These are phyloP conservation scores for Litocranius walleri DNA, from an alignment of 2,113 vertebrate species.

Conservation along the genomic window DNA sequence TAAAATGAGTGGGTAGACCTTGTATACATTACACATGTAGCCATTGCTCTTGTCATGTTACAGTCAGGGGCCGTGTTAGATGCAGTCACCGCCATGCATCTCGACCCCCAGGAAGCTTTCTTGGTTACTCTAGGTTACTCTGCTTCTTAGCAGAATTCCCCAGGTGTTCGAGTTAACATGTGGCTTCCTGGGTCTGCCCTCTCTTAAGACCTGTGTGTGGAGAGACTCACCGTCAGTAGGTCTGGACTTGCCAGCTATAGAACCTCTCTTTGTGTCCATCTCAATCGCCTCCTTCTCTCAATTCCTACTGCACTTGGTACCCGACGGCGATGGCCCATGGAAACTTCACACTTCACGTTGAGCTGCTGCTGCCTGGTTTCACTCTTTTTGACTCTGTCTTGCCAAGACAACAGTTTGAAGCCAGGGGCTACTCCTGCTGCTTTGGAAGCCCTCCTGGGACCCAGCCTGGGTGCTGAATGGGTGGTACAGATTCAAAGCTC, in stretches of 20 bases:
- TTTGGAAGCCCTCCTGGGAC: background rate
- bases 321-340: rapidly evolving
- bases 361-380: background rate
- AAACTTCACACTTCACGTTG: too few relatives aligned
- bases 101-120: background rate
- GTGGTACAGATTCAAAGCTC: background rate
- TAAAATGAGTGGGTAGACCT: background rate
- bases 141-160: background rate
- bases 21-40: background rate
- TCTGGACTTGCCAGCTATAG: background rate
- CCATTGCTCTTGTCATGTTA: background rate
- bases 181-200: background rate
- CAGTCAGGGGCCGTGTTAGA: background rate
- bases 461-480: background rate
- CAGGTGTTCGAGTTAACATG: background rate
- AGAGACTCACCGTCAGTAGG: background rate
- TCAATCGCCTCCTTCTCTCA: background rate
- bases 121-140: background rate
- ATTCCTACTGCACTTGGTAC: background rate
- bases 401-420: background rate
- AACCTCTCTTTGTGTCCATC: background rate
- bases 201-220: background rate
- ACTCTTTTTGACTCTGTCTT: background rate
- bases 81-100: rapidly evolving
- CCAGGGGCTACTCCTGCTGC: background rate